Evolutionary conservation across 2,888 invertebrate species (phyloP), one percentile per base, ranked within the genome.

Genomic region (Himalopsyche tibetana): DNA sequence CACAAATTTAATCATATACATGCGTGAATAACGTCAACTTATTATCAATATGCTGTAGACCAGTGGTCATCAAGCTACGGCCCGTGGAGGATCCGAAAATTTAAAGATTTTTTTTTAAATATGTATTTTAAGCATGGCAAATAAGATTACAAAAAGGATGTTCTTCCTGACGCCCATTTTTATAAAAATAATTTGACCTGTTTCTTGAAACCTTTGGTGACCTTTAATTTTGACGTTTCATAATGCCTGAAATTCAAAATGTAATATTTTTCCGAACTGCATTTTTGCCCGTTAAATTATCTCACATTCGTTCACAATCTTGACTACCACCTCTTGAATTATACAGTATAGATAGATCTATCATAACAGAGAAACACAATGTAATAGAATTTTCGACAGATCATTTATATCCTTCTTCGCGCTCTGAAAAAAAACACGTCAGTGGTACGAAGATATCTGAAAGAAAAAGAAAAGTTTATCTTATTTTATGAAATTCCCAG

Each of bases 361-460:
- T 85, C 85, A 85, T 85, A 85, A 83, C 83, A 83, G 80, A 28
- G 83, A 83, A 85, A 85, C 83, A 85, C 85, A 85, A 85, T 85
- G 85, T 85, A 85, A 85, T 85, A 85, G 85, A 85, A 85, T 80
- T 85, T 85, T 85, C 83, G 85, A 85, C 85, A 85, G 85, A 82
- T 85, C 85, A 85, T 85, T 85, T 85, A 83, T 85, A 85, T 85
- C 85, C 80, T 82, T 55, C 55, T 19, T 15, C 82, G 17, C 63
- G 55, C 55, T 74, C 12, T 36, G 28, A 15, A 74, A 74, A 74
- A 69, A 74, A 19, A 36, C 36, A 74, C 74, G 74, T 74, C 74
- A 74, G 63, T 8, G 36, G 36, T 74, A 74, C 74, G 38, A 74
- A 38, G 74, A 74, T 74, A 74, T 74, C 74, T 63, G 55, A 56